Percentiles rank a stretch among this genome's conserved stretches.
Evolutionary conservation across 2,888 invertebrate genomes (phyloP).

Genomic region (Yponomeuta malinellus): DNA sequence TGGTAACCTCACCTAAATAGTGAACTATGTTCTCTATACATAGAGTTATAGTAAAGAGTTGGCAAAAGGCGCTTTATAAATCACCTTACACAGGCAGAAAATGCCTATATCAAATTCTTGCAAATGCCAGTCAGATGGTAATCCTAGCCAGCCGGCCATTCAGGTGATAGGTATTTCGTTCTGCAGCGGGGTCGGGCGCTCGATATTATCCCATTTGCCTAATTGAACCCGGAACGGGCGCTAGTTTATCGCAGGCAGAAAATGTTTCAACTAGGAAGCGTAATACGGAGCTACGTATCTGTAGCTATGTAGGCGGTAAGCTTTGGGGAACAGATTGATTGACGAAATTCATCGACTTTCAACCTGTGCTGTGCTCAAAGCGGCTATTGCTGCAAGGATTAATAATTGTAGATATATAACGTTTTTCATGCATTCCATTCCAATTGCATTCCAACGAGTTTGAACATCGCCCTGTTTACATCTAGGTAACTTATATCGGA

Average conservation of each 20-base stretch:
- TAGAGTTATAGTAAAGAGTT: too few relatives aligned
- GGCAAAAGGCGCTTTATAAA: neutral
- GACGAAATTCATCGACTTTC: too few relatives aligned
- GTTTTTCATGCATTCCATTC: too few relatives aligned
- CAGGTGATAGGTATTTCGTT: conserved; percentile 12
- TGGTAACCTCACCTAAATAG: too few relatives aligned
- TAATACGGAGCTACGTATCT: neutral
- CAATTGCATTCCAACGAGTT: too few relatives aligned
- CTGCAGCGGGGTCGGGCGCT: neutral
- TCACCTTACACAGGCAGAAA: neutral
- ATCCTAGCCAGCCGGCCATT: conserved; percentile 10
- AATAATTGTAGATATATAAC: too few relatives aligned
- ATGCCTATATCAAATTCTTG: neutral
- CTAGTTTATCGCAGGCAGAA: conserved; percentile 16
- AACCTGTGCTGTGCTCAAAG: too few relatives aligned
- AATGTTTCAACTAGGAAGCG: neutral
- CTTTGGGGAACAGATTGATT: neutral
- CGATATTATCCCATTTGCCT: conserved; percentile 21
- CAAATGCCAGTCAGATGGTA: conserved; percentile 5
- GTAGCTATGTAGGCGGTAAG: neutral
- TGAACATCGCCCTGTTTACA: too few relatives aligned
- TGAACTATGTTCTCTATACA: too few relatives aligned
- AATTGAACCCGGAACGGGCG: conserved; percentile 23
- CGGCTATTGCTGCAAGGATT: too few relatives aligned
- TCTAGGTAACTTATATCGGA: too few relatives aligned